These are phyloP conservation scores for Empis livida DNA, from an alignment of 2,888 invertebrate genomes.

Conservation along the genomic window DNA sequence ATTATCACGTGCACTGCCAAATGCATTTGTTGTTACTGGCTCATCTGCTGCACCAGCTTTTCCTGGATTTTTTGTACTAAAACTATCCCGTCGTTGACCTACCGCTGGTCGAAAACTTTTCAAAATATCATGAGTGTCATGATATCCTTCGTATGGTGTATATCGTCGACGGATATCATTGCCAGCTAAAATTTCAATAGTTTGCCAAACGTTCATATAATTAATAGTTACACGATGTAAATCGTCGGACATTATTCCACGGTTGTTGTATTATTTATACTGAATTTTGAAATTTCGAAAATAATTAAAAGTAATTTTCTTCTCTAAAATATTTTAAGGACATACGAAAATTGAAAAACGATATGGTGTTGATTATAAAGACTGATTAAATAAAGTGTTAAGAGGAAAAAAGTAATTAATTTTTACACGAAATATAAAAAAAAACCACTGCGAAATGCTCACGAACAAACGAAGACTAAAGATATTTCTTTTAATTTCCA, in stretches of 20 bases:
- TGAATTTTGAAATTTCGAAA: no score
- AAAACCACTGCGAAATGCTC: no score
- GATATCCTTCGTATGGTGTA: constrained; percentile 28
- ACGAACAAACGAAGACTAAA: no score
- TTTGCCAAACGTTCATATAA: constrained; percentile 34
- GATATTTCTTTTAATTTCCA: no score
- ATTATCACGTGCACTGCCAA: not conserved
- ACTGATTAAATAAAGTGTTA: no score
- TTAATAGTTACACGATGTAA: constrained; percentile 27
- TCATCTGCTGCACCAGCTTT: not conserved
- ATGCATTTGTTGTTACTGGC: not conserved
- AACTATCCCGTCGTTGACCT: constrained; percentile 26
- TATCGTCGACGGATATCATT: constrained; percentile 24
- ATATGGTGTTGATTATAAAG: no score
- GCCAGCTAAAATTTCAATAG: constrained; percentile 28
- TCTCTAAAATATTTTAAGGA: no score
- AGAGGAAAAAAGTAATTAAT: no score
- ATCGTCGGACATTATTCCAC: constrained; percentile 10
- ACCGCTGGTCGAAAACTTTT: constrained; percentile 13
- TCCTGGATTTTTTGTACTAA: constrained; percentile 18
- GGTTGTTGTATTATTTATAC: no score
- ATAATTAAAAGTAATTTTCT: no score
- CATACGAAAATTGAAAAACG: no score
- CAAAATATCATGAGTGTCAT: constrained; percentile 23
- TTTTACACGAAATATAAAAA: no score